Conservation (phyloP, 2,888 invertebrate species). For the Tryphoninae sp. region DNA sequence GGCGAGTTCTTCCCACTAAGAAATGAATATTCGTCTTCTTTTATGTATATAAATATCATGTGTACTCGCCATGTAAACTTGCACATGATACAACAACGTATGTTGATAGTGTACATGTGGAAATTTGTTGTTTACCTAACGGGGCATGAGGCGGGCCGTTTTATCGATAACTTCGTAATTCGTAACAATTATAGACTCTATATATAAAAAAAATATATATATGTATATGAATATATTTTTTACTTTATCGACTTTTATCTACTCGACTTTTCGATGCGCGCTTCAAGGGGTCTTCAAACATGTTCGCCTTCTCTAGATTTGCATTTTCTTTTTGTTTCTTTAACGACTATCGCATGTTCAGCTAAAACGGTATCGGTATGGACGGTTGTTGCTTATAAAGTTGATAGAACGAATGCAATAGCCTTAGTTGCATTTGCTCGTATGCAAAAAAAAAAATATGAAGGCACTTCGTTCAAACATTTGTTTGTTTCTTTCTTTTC, state of each 20-base stretch:
- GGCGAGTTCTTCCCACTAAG: slow-evolving; percentile 25
- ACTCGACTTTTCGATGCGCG: slow-evolving; percentile 49
- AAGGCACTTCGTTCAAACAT: slow-evolving; percentile 75
- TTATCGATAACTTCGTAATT: slow-evolving; percentile 74
- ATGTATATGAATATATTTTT: slow-evolving; percentile 72
- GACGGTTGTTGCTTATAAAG: slow-evolving; percentile 79
- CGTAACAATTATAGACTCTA: slow-evolving; percentile 80
- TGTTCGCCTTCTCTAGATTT: slow-evolving; percentile 64
- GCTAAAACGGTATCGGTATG: slow-evolving; percentile 76
- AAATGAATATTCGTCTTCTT: slow-evolving; percentile 15
- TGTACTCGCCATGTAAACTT: slow-evolving; percentile 68
- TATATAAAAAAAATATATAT: slow-evolving; percentile 74
- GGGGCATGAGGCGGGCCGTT: slow-evolving; percentile 64
- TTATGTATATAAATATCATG: slow-evolving; percentile 69
- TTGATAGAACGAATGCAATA: slow-evolving; percentile 65
- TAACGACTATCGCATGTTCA: slow-evolving; percentile 75
- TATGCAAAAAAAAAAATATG: slow-evolving; percentile 70
- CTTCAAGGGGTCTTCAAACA: slow-evolving; percentile 67
- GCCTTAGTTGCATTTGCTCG: slow-evolving; percentile 67
- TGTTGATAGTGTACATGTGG: slow-evolving; percentile 67
- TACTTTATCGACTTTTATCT: slow-evolving; percentile 65
- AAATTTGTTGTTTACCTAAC: slow-evolving; percentile 74
- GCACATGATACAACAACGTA: slow-evolving; percentile 71
- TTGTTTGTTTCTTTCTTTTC: slow-evolving; percentile 27
- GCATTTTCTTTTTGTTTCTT: slow-evolving; percentile 47